Evolutionary conservation across 2,797 vertebrate genomes (phyloP).

Genomic region (Gobio occitaniae): DNA sequence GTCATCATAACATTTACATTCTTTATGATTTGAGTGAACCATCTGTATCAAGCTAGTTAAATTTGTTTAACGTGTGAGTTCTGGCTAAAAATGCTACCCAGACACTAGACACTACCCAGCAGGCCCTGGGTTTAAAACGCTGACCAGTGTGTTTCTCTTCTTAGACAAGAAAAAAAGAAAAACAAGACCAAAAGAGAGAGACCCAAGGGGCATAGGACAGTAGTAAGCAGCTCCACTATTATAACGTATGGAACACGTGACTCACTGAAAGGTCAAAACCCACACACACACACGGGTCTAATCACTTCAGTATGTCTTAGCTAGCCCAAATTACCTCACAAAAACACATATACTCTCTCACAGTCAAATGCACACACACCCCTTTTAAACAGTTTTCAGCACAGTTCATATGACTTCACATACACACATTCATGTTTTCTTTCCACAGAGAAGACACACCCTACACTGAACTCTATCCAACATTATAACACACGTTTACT

Average conservation of each 20-base stretch:
- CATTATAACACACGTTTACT: not conserved
- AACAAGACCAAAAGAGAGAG: not conserved
- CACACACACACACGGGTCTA: conserved; percentile 35
- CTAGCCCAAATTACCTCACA: conserved; percentile 21
- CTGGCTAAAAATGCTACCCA: not conserved
- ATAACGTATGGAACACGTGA: conserved; percentile 6
- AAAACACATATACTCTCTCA: conserved; percentile 6
- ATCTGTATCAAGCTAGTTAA: too few species aligned
- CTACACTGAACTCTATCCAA: not conserved
- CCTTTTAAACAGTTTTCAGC: not conserved
- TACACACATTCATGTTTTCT: conserved; percentile 6
- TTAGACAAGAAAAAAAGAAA: not conserved
- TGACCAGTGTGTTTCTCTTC: conserved; percentile 36
- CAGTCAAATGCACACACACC: not conserved
- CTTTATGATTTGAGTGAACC: too few species aligned
- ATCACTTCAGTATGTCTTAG: conserved; percentile 38
- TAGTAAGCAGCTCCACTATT: conserved; percentile 12
- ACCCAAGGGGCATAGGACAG: conserved; percentile 26
- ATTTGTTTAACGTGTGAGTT: too few species aligned
- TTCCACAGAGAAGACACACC: conserved; percentile 15
- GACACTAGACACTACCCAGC: conserved; percentile 34
- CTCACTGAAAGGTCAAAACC: conserved; percentile 13
- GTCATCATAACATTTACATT: too few species aligned
- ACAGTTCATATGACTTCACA: not conserved
- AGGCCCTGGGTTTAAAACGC: conserved; percentile 27